Percentiles rank a stretch among this genome's conserved stretches.
phyloP scores from a whole-genome alignment of 2,888 invertebrate genomes.

The Chydorus sphaericus region DNA sequence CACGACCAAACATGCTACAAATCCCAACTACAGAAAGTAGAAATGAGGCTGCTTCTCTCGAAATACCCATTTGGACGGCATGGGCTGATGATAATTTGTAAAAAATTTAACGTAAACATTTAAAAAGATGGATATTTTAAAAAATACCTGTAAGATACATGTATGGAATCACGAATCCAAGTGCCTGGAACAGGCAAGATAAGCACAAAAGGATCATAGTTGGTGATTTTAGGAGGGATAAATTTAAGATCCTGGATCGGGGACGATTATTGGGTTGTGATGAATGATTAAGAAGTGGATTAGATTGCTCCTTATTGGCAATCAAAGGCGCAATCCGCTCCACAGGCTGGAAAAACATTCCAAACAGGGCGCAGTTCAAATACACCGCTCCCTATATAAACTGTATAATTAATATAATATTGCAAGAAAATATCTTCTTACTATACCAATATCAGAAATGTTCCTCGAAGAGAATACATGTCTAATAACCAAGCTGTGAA shows the following conservation, averaged over 20 bases:
- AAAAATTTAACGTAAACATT: too few species aligned
- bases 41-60: not conserved
- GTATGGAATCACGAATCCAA: conserved; percentile 91
- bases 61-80: not conserved
- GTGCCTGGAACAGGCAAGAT: conserved; percentile 85
- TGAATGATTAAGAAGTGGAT: too few species aligned
- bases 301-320: too few species aligned
- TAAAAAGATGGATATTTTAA: not conserved
- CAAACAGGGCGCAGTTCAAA: conserved; percentile 58
- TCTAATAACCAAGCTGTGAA: conserved; percentile 48
- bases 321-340: too few species aligned
- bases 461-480: conserved; percentile 53
- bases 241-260: conserved; percentile 66
- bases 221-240: conserved; percentile 65
- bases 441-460: conserved; percentile 57
- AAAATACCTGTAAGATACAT: conserved; percentile 41
- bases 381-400: conserved; percentile 49
- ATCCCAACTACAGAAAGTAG: not conserved
- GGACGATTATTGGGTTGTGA: too few species aligned
- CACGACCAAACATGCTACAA: conserved; percentile 30
- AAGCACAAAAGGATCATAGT: conserved; percentile 74
- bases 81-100: not conserved
- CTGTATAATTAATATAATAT: too few species aligned
- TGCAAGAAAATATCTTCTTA: conserved; percentile 17
- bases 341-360: conserved; percentile 70